Conservation (phyloP, 2,797 vertebrate species). For the Pangasius larnaudii region DNA sequence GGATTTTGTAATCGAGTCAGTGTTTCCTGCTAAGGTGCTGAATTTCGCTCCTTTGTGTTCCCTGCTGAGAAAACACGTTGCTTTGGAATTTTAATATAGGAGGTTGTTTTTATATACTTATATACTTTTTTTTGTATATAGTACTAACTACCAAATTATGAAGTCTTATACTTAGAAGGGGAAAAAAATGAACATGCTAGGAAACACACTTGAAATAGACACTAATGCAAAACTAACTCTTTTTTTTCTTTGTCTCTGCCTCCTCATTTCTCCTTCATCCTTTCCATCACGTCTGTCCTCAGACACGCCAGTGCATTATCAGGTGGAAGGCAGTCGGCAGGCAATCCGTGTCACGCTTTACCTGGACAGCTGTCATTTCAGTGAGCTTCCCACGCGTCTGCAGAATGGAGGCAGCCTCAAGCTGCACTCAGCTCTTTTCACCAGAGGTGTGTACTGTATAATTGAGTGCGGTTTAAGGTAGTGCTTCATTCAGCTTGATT, state of each 20-base stretch:
- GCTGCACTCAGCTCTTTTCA: constrained; percentile 92
- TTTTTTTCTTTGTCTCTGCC: constrained; percentile 45
- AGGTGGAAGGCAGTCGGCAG: constrained; percentile 93
- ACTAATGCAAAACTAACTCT: not conserved
- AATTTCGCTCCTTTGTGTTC: constrained; percentile 30
- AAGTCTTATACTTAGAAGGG: not conserved
- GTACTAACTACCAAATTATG: not conserved
- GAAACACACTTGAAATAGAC: not conserved
- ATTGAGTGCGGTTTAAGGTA: not conserved
- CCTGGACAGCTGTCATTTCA: constrained; percentile 95
- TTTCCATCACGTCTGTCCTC: constrained; percentile 59
- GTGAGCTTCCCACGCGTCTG: constrained; percentile 90
- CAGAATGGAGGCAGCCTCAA: constrained; percentile 91
- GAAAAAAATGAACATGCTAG: no score
- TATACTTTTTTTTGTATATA: not conserved
- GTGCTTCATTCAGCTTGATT: not conserved
- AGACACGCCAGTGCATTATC: constrained; percentile 92
- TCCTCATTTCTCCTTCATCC: constrained; percentile 45
- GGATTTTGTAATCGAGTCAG: constrained; percentile 58
- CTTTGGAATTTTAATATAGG: not conserved
- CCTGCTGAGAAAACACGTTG: constrained; percentile 15
- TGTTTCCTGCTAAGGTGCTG: constrained; percentile 46
- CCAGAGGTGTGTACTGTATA: constrained; percentile 79
- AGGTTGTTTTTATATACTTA: not conserved
- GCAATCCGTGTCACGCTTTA: constrained; percentile 89